These are phyloP conservation scores for Tympanoctomys barrerae DNA, from an alignment of 2,797 vertebrate genomes.

Conservation along the genomic window DNA sequence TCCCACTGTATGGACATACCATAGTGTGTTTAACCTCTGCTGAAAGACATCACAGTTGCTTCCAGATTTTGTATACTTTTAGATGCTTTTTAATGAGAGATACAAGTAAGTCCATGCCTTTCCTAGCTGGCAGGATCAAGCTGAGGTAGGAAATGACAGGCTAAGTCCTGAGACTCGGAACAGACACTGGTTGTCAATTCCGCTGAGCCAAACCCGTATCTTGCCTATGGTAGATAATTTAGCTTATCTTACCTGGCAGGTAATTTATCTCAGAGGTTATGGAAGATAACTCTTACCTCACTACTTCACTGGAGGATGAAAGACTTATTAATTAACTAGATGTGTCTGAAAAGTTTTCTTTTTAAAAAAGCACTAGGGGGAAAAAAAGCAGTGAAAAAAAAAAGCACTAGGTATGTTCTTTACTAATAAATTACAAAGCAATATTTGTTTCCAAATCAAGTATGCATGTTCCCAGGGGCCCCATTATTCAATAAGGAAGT, in stretches of 20 bases:
- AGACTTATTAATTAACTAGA: neutral
- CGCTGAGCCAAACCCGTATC: neutral
- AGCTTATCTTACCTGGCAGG: neutral
- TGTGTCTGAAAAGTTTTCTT: neutral
- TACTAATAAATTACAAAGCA: neutral
- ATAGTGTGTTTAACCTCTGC: neutral
- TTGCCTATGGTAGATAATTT: neutral
- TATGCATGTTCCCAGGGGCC: neutral
- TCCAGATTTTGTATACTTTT: neutral
- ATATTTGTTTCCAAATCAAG: neutral
- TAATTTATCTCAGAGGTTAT: neutral
- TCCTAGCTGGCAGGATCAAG: neutral
- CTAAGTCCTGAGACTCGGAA: neutral
- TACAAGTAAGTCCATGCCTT: neutral
- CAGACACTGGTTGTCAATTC: neutral
- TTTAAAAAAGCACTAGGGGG: neutral
- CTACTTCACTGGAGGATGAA: constrained; percentile 10
- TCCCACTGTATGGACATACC: neutral
- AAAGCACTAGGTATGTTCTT: neutral
- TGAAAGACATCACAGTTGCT: neutral
- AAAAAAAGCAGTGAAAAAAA: no score
- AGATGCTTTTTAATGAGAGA: neutral
- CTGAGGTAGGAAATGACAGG: neutral
- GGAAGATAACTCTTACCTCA: neutral
- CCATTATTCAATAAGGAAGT: constrained; percentile 35